phyloP scores from a whole-genome alignment of 2,888 invertebrate species.

The Drosophila fungiperda region DNA sequence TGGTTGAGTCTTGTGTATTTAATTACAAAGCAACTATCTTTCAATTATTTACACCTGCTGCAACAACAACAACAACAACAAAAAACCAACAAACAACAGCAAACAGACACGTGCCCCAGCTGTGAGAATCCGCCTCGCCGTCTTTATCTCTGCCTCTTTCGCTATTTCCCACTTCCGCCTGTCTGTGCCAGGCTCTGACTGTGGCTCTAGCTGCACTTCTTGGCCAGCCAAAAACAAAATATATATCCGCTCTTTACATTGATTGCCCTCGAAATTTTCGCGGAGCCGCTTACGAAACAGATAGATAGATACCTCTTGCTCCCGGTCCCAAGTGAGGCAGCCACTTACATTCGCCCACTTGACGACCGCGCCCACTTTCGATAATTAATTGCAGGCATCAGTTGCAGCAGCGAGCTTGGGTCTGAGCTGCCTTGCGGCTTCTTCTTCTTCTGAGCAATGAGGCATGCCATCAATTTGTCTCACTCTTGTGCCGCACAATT shows the following conservation, averaged over 20 bases:
- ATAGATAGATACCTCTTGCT: conserved; percentile 32
- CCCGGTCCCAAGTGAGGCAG: conserved; percentile 34
- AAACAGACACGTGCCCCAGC: conserved; percentile 45
- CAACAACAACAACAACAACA: conserved; percentile 25
- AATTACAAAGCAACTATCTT: conserved; percentile 81
- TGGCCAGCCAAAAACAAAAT: conserved; percentile 74
- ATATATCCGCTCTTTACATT: conserved; percentile 82
- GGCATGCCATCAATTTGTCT: conserved; percentile 82
- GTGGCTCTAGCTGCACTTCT: conserved; percentile 64
- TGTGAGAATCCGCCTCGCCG: conserved; percentile 11
- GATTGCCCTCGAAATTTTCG: conserved; percentile 72
- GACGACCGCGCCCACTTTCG: conserved; percentile 83
- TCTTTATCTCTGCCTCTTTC: conserved; percentile 12
- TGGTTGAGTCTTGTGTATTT: conserved; percentile 63
- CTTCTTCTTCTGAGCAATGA: conserved; percentile 51
- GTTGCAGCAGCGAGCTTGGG: conserved; percentile 68
- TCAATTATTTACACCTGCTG: conserved; percentile 82
- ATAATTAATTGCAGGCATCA: conserved; percentile 85
- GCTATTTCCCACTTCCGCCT: not conserved
- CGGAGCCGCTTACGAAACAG: conserved; percentile 40
- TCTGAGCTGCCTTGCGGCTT: conserved; percentile 19
- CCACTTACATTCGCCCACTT: conserved; percentile 73
- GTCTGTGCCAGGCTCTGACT: conserved; percentile 16
- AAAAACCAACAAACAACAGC: conserved; percentile 33
- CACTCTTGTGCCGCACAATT: conserved; percentile 66